These are phyloP conservation scores for Sebastes iracundus DNA, from an alignment of 2,797 vertebrate species.

Conservation along the genomic window DNA sequence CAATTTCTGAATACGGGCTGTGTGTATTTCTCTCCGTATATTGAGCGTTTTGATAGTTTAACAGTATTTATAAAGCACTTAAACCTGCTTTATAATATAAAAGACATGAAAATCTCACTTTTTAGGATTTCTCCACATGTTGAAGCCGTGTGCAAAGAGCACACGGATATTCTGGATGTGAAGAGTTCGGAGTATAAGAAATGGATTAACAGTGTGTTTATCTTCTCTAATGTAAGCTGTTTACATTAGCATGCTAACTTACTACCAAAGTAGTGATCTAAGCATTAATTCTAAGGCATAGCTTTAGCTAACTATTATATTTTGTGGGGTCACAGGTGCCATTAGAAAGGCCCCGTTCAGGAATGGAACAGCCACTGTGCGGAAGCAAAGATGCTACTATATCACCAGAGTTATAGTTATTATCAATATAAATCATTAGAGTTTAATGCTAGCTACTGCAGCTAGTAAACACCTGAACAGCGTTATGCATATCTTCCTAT, in stretches of 20 bases:
- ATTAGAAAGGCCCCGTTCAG: not conserved
- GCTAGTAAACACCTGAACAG: not conserved
- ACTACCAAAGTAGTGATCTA: too few relatives aligned
- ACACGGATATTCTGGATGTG: not conserved
- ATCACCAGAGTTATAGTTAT: not conserved
- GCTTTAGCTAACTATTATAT: not conserved
- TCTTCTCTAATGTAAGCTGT: not conserved
- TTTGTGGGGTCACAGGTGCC: not conserved
- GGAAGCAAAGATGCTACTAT: not conserved
- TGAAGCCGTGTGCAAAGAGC: not conserved
- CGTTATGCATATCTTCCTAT: not conserved
- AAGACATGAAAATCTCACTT: too few relatives aligned
- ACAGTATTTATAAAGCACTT: too few relatives aligned
- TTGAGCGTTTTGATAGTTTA: too few relatives aligned
- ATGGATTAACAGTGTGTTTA: not conserved
- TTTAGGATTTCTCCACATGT: not conserved
- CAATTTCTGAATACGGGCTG: too few relatives aligned
- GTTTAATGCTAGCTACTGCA: too few relatives aligned
- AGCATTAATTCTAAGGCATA: too few relatives aligned
- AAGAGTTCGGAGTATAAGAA: not conserved
- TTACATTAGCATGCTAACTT: not conserved
- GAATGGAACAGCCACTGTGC: not conserved
- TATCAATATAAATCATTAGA: too few relatives aligned
- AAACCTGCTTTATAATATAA: too few relatives aligned
- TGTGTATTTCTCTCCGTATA: too few relatives aligned